Evolutionary conservation across 2,797 vertebrate genomes (phyloP), one percentile per base, ranked within the genome.

Genomic region (Hippopotamyrus pictus): DNA sequence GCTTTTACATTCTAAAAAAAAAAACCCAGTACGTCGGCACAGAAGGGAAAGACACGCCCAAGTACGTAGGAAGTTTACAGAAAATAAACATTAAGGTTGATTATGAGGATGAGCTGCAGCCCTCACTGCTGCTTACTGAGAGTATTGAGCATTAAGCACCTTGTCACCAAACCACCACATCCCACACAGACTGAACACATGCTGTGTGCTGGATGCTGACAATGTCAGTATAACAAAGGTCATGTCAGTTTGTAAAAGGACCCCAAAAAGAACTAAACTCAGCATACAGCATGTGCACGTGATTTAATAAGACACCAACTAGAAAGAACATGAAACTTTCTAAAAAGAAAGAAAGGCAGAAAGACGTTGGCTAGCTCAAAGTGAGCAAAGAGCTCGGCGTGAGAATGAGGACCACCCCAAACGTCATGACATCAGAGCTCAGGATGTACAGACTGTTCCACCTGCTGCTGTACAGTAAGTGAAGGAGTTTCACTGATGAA

Each of bases 11-110:
- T 90, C 73, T 65, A 50, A 59, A 57, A 89, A 76, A 83, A 82
- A 57, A 89, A 53, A 79, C 29, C 69, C 89, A 88, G 54, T 88
- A 90, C 2, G 44, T 90, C 89, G 88, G 88, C 90, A 88, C 62
- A 89, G 48, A 19, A 92, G 89, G 90, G 91, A 90, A 59, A 92
- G 86, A 92, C 92, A 89, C 9, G 69, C 46, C 44, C 9, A 69
- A 88, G 44, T 51, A 76, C 76, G 73, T 33, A 83, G 53, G 88
- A 91, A 90, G 79, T 69, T 91, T 94, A 94, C 93, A 94, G 46
- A 62, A 53, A 54, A 69, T 51, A 54, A 69, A 53, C 48, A 48
- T 51, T 76, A 53, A 44, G 19, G 7, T 9, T 44, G 3, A 57
- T 59, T 8, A 46, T 79, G 37, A 54, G 9, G 4, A 48, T 3